These are phyloP conservation scores for Tapirus indicus DNA, from an alignment of 2,797 vertebrate genomes.

Conservation along the genomic window DNA sequence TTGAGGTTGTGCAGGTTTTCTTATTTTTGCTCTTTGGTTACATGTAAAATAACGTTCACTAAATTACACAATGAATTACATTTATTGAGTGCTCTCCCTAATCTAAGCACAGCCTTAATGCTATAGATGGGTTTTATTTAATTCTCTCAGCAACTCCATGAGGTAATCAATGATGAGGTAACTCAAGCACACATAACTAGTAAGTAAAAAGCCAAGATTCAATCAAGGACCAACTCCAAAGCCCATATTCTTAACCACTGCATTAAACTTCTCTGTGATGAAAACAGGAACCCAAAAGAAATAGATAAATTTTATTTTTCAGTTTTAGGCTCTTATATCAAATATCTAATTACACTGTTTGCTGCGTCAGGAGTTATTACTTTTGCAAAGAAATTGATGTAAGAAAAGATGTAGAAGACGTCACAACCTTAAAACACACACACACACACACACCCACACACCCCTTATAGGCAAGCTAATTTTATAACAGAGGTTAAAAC, in stretches of 20 bases:
- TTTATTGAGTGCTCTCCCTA: neutral
- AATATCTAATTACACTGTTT: neutral
- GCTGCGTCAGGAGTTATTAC: neutral
- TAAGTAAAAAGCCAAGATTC: neutral
- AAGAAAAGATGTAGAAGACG: neutral
- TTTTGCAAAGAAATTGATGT: neutral
- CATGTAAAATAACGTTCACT: neutral
- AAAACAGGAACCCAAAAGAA: neutral
- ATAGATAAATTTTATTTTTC: neutral
- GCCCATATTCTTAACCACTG: neutral
- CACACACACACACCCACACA: neutral
- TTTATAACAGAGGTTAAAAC: neutral
- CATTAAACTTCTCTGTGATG: neutral
- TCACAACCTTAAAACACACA: neutral
- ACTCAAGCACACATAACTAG: neutral
- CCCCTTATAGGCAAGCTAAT: neutral
- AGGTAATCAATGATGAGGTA: neutral
- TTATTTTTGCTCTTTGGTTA: constrained; percentile 17
- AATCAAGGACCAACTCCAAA: constrained; percentile 3
- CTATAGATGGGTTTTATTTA: neutral
- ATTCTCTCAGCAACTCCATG: neutral
- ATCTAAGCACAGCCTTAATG: neutral
- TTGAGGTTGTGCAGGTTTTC: neutral
- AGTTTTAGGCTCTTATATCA: neutral
- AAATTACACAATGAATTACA: neutral